Percentiles rank a stretch among this genome's conserved stretches.
These are phyloP conservation scores for Drosophila nikananu DNA, from an alignment of 1,140 invertebrate species.

Conservation along the genomic window DNA sequence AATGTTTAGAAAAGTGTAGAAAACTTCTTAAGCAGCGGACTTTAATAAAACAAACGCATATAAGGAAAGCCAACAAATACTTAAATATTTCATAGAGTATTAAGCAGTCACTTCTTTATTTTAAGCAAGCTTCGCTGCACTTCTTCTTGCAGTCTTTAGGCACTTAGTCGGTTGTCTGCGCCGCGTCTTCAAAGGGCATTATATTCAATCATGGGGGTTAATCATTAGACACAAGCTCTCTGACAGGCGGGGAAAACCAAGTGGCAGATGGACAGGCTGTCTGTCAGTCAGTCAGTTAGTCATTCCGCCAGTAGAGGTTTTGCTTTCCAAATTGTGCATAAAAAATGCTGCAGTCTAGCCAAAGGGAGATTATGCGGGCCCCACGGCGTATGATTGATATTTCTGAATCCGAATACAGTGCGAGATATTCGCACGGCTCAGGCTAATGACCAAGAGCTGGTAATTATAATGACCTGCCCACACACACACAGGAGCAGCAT, in stretches of 20 bases:
- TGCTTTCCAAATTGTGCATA: slow-evolving; percentile 49
- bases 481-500: slow-evolving; percentile 20
- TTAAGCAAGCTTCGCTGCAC: slow-evolving; percentile 22
- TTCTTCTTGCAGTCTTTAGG: slow-evolving; percentile 41
- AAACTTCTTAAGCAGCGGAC: no score
- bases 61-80: neutral
- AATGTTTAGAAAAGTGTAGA: neutral
- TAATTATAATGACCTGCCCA: slow-evolving; percentile 55
- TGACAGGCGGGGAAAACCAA: slow-evolving; percentile 21
- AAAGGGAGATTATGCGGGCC: slow-evolving; percentile 10
- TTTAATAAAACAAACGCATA: no score
- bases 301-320: slow-evolving; percentile 27
- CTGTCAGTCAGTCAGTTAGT: slow-evolving; percentile 30
- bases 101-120: neutral
- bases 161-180: slow-evolving; percentile 56
- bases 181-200: slow-evolving; percentile 58
- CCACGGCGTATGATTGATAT: slow-evolving; percentile 49
- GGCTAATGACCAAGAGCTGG: slow-evolving; percentile 53
- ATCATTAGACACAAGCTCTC: slow-evolving; percentile 56
- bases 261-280: slow-evolving; percentile 27
- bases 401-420: neutral
- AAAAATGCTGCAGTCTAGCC: slow-evolving; percentile 22
- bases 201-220: slow-evolving; percentile 72
- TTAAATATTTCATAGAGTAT: slow-evolving; percentile 28
- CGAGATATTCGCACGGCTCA: neutral